phyloP scores from a whole-genome alignment of 2,888 invertebrate species.

The Tinea pellionella region DNA sequence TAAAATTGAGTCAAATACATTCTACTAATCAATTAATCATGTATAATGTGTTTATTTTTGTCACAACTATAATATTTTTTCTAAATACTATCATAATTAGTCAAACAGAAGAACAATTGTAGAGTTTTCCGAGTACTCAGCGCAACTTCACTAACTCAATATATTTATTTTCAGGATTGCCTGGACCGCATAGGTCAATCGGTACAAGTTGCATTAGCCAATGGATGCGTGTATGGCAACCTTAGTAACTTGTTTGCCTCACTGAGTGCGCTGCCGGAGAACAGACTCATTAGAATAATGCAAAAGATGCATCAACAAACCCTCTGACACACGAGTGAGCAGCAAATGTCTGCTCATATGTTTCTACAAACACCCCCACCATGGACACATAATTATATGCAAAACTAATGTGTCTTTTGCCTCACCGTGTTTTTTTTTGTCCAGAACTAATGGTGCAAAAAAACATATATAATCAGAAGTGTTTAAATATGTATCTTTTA shows the following conservation, averaged over 20 bases:
- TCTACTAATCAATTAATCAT: too few species aligned
- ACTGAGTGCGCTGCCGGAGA: conserved; percentile 72
- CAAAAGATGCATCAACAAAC: conserved; percentile 69
- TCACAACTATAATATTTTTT: too few species aligned
- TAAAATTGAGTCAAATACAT: too few species aligned
- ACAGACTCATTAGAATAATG: conserved; percentile 73
- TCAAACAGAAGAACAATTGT: too few species aligned
- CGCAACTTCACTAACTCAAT: too few species aligned
- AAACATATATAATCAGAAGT: too few species aligned
- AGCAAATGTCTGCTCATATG: background rate
- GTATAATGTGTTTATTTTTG: too few species aligned
- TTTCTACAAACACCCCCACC: background rate
- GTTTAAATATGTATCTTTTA: too few species aligned
- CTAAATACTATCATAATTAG: too few species aligned
- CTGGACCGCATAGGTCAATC: conserved; percentile 87
- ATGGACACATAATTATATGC: background rate
- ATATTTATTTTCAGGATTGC: conserved; percentile 59
- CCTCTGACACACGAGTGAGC: conserved; percentile 31
- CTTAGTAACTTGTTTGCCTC: conserved; percentile 74
- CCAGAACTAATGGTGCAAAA: too few species aligned
- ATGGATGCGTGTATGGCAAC: conserved; percentile 84
- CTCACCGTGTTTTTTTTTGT: too few species aligned
- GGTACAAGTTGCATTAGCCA: conserved; percentile 82
- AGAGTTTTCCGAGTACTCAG: too few species aligned
- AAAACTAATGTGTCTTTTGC: background rate